Base-by-base conservation (phyloP, 2,888 invertebrate species). In the Scelioninae gen. 1 region DNA sequence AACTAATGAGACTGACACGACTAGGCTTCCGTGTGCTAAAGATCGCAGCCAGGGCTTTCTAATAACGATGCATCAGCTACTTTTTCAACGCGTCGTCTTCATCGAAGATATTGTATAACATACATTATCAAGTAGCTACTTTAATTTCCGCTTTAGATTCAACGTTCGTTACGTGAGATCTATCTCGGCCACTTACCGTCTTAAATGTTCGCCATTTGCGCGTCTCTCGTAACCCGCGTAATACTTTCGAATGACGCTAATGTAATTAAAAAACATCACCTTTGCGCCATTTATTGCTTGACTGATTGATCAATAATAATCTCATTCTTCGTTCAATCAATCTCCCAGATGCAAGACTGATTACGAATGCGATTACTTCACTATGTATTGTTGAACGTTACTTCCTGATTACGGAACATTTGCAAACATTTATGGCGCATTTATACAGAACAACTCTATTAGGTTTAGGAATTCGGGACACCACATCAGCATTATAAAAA, bases 131-230 rank as follows among this genome's bases (percentile, higher is more conserved):
- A 58, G 74, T 56, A 51, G 58, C 58, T 56, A 66, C 69, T 65
- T 40, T 83, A 76, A 76, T 83, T 83, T 83, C 76, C 83, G 83
- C 72, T 76, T 80, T 47, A 63, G 75, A 83, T 80, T n/a, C 68
- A 47, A 31, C 74, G 47, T 60, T 58, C 55, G 72, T 80, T 83
- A 79, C 60, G 79, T 49, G 78, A 58, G 58, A 60, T 71, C 71
- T 34, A 68, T 56, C 68, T 62, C 40, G 53, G 38, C 45, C 58
- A 53, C 29, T 62, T 51, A 40, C n/a, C 62, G 9, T 11, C 31
- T n/a, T 62, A 43, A 68, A 62, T 55, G 40, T 9, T 32, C 40
- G 49, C 38, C 55, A 49, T 62, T 62, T 43, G 58, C 10, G 65
- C 49, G 58, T 10, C 45, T 45, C 49, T 71, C 49, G 38, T 32